Conservation (phyloP, 2,888 invertebrate genomes). For the Piscicola geometra region DNA sequence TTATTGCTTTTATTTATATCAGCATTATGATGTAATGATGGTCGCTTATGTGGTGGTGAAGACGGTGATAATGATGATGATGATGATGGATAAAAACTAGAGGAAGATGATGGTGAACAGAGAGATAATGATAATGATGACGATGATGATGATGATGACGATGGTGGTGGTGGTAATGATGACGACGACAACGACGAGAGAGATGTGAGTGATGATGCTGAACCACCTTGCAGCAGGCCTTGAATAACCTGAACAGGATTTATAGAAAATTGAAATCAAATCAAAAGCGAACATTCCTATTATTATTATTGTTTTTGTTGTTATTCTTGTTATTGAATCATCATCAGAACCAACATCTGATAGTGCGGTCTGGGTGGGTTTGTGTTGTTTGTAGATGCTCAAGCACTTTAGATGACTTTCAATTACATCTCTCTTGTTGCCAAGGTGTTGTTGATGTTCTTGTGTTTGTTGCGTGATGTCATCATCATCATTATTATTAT, state of each 20-base stretch:
- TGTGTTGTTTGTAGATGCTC: background rate
- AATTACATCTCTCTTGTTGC: background rate
- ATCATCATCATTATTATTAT: no score
- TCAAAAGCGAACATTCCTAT: no score
- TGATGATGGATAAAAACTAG: background rate
- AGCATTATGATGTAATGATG: background rate
- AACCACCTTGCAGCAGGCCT: background rate
- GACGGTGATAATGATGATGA: background rate
- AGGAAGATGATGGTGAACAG: slow-evolving; percentile 19
- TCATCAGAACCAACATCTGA: background rate
- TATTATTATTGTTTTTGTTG: no score
- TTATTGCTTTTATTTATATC: background rate
- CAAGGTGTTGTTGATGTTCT: background rate
- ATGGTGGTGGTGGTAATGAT: background rate
- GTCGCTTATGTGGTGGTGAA: background rate
- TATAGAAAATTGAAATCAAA: no score
- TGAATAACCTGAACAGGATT: no score
- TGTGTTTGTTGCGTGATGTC: background rate
- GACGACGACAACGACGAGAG: background rate
- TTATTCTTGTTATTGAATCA: no score
- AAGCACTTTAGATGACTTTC: background rate
- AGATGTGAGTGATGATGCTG: background rate
- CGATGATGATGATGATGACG: background rate
- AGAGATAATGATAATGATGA: background rate
- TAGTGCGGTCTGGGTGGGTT: background rate